Evolutionary conservation across 2,797 vertebrate species (phyloP).

Genomic region (Siniperca scherzeri): DNA sequence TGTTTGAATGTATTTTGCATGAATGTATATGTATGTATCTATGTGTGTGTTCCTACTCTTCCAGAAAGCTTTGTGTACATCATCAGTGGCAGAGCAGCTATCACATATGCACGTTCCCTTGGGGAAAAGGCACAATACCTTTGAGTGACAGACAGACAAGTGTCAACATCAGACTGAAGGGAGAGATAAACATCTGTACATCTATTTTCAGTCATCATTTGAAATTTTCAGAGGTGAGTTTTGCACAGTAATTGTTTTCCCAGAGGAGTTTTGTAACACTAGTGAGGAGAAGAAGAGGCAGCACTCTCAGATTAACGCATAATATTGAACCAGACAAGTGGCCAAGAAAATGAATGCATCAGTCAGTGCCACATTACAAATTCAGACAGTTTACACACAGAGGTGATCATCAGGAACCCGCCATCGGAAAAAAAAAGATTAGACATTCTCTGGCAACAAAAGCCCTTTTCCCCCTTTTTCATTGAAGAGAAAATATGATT

Average conservation of each 20-base stretch:
- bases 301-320: constrained; percentile 34
- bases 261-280: constrained; percentile 2
- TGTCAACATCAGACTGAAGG: constrained; percentile 23
- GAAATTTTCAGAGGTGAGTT: constrained; percentile 28
- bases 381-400: constrained; percentile 65
- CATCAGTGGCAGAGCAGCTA: constrained; percentile 25
- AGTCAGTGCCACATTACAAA: constrained; percentile 52
- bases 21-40: constrained; percentile 5
- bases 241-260: constrained; percentile 22
- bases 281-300: constrained; percentile 33
- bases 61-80: constrained; percentile 2
- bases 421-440: constrained; percentile 16
- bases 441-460: constrained; percentile 50
- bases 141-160: constrained; percentile 29
- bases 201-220: constrained; percentile 42
- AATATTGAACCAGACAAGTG: constrained; percentile 51
- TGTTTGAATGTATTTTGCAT: constrained; percentile 9
- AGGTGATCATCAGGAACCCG: constrained; percentile 49
- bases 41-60: background rate
- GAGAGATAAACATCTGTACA: constrained; percentile 38
- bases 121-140: constrained; percentile 23
- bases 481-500: constrained; percentile 60
- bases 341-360: constrained; percentile 55
- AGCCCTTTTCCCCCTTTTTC: constrained; percentile 48
- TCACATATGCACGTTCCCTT: constrained; percentile 8